These are phyloP conservation scores for Eustalomyia histrio DNA, from an alignment of 2,888 invertebrate genomes.

Conservation along the genomic window DNA sequence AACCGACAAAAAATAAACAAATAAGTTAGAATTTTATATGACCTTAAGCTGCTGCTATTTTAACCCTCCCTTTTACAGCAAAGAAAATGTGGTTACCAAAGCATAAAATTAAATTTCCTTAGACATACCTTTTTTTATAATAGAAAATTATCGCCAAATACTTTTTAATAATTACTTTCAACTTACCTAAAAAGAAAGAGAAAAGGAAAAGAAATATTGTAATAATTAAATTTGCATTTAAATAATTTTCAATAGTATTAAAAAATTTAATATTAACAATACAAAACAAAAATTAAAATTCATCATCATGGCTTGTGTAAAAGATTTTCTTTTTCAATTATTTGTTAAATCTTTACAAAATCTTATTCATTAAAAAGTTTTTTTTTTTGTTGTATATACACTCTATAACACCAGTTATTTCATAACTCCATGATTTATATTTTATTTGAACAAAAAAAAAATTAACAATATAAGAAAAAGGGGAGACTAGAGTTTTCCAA, in stretches of 20 bases:
- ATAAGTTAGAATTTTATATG: too few relatives aligned
- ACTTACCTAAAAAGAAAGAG: conserved; percentile 44
- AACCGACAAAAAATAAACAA: too few relatives aligned
- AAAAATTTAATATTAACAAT: conserved; percentile 35
- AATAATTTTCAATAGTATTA: conserved; percentile 44
- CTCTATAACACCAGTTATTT: conserved; percentile 38
- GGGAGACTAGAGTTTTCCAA: not conserved
- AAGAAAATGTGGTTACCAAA: too few relatives aligned
- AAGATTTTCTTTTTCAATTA: conserved; percentile 36
- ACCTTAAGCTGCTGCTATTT: too few relatives aligned
- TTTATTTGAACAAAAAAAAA: not conserved
- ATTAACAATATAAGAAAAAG: not conserved
- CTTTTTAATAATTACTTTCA: not conserved
- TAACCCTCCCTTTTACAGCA: too few relatives aligned
- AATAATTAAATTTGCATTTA: conserved; percentile 54
- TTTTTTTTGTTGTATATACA: conserved; percentile 28
- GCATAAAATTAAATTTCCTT: not conserved
- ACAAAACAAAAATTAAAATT: conserved; percentile 1
- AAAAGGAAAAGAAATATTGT: not conserved
- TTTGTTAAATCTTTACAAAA: conserved; percentile 48
- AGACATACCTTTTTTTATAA: not conserved
- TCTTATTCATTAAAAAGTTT: conserved; percentile 47
- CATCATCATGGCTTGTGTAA: not conserved
- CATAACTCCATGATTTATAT: not conserved
- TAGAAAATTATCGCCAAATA: not conserved